A percentile compares a stretch with the other conserved stretches of the same genome.
Conservation (phyloP, 2,113 vertebrate genomes). For the Petrocephalus microphthalmus region DNA sequence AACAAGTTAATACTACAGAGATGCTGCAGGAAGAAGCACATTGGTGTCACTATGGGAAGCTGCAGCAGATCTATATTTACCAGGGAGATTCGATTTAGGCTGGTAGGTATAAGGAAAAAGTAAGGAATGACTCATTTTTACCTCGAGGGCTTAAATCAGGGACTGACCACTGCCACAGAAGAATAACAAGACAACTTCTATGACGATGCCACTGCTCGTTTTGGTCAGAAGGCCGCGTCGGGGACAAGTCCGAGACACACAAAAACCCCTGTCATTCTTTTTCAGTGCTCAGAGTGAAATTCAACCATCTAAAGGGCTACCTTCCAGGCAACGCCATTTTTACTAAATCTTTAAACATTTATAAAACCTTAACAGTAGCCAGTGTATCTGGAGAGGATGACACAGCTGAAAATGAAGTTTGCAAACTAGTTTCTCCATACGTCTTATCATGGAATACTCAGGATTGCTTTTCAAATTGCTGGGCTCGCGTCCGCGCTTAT, state of each 20-base stretch:
- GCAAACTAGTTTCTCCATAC: background rate
- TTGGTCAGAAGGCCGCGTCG: background rate
- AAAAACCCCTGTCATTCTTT: background rate
- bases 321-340: background rate
- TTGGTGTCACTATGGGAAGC: background rate
- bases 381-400: background rate
- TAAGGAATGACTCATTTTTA: background rate
- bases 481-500: background rate
- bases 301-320: background rate
- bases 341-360: background rate
- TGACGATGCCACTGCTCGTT: background rate
- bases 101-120: background rate
- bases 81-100: background rate
- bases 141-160: background rate
- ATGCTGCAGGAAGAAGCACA: background rate
- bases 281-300: background rate
- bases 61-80: background rate
- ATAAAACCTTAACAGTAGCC: background rate
- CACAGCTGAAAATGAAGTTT: background rate
- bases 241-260: background rate
- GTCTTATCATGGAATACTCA: background rate
- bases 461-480: constrained; percentile 6
- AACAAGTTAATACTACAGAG: background rate
- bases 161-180: background rate
- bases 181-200: background rate